Evolutionary conservation across 2,888 invertebrate genomes (phyloP).

Genomic region (Heliothis peltigera): DNA sequence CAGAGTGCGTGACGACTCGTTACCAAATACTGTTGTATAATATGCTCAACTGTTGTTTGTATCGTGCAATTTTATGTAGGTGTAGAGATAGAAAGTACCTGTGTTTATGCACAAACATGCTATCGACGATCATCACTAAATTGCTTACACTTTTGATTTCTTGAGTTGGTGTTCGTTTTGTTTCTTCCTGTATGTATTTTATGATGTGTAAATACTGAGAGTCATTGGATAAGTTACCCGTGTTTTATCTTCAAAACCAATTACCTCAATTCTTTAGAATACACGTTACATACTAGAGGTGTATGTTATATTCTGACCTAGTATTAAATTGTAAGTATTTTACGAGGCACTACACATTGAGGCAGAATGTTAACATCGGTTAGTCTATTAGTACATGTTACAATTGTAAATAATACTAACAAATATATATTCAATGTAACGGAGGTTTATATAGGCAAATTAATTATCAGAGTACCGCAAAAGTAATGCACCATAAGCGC

Average conservation of each 20-base stretch:
- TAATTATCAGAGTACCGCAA: constrained; percentile 64
- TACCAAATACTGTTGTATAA: constrained; percentile 79
- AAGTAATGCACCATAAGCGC: constrained; percentile 75
- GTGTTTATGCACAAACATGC: constrained; percentile 67
- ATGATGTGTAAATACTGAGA: constrained; percentile 85
- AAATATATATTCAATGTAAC: constrained; percentile 71
- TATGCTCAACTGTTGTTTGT: constrained; percentile 73
- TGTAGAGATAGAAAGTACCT: constrained; percentile 75
- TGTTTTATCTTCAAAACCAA: constrained; percentile 87
- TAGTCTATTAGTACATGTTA: constrained; percentile 76
- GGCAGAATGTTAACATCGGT: constrained; percentile 72
- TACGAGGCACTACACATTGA: constrained; percentile 74
- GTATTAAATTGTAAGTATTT: constrained; percentile 83
- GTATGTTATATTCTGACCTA: constrained; percentile 82
- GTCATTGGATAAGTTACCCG: constrained; percentile 89
- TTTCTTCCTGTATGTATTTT: constrained; percentile 66
- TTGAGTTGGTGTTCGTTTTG: constrained; percentile 58
- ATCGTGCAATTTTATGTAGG: constrained; percentile 79
- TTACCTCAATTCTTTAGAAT: constrained; percentile 89
- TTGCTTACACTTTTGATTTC: constrained; percentile 59
- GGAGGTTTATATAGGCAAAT: constrained; percentile 67
- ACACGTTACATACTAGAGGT: constrained; percentile 80
- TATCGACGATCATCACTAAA: constrained; percentile 67
- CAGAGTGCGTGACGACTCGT: constrained; percentile 67
- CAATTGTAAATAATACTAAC: constrained; percentile 83